These are phyloP conservation scores for Podarcis muralis DNA, from an alignment of 2,113 vertebrate genomes.

Conservation along the genomic window DNA sequence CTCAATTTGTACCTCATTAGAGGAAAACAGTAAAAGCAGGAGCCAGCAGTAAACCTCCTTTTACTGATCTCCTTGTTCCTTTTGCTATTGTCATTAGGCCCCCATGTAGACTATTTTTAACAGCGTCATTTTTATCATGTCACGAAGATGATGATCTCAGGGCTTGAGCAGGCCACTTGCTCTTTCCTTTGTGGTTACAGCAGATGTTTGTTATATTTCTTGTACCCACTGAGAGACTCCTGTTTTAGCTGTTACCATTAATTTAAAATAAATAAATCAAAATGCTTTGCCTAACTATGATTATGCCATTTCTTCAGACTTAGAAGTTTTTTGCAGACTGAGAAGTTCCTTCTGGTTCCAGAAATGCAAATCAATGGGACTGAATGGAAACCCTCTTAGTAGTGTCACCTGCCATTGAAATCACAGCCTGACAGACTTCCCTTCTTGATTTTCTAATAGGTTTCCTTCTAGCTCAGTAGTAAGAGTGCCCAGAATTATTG, in stretches of 20 bases:
- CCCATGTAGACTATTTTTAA: neutral
- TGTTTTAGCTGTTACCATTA: neutral
- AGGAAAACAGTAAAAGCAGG: constrained; percentile 43
- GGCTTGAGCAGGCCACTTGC: constrained; percentile 26
- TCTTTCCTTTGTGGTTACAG: constrained; percentile 48
- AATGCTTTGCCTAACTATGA: neutral
- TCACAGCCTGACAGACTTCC: too few species aligned
- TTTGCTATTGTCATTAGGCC: constrained; percentile 43
- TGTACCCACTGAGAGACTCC: neutral
- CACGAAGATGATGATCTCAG: constrained; percentile 9
- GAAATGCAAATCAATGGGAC: neutral
- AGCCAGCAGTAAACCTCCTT: constrained; percentile 30
- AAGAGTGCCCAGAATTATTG: neutral
- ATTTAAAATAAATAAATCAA: neutral
- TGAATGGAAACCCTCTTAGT: neutral
- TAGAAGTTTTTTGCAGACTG: neutral
- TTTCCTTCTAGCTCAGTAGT: neutral
- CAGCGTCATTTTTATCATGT: constrained; percentile 2
- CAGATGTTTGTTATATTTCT: neutral
- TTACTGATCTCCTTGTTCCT: constrained; percentile 54
- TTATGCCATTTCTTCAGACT: neutral
- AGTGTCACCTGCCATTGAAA: neutral
- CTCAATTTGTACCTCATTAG: constrained; percentile 67
- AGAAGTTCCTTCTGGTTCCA: too few species aligned
- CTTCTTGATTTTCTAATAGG: neutral